Evolutionary conservation across 2,888 invertebrate genomes (phyloP), one percentile per base, ranked within the genome.

Genomic region (Rhagium mordax): DNA sequence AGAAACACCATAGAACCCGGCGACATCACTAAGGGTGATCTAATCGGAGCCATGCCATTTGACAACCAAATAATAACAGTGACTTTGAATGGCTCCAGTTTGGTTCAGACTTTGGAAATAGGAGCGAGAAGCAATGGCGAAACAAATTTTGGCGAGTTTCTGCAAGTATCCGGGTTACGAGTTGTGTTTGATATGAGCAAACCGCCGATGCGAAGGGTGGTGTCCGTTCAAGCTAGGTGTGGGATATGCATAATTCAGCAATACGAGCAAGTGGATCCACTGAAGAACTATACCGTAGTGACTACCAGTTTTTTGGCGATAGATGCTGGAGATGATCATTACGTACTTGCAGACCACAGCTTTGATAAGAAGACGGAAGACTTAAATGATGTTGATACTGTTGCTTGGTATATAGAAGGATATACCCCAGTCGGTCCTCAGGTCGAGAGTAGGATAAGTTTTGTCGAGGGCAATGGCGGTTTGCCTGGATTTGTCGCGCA

Each of bases 121-220:
- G 85, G 85, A 5, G 83, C 84, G 6, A 81, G 87, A 57, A 82
- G 85, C 29, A 83, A 86, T 49, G 88, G 88, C 0, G 86, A 86
- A 72, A 87, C 87, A 4, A 86, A 86, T 0, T 74, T 74, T 16
- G 96, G 96, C 0, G 93, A 93, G 76, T 97, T 96, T 83, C 88
- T 97, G 5, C 97, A 98, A 88, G 89, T 83, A 0, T 96, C 97
- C n/a, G 97, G 97, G 0, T 78, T 94, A 10, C 90, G 89, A 81
- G 93, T 96, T 0, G 88, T 89, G 0, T 96, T 94, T 81, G 92
- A 97, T 86, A 86, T 94, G 18, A 86, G 87, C 0, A 89, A 89
- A 76, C 90, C 91, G 0, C 85, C 89, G 0, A 93, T 94, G 2
- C 87, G 89, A 0, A 90, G 96, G 79, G 94, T 97, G 0, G 85